Base-by-base conservation (phyloP, 2,113 vertebrate genomes). In the Elachura formosa region DNA sequence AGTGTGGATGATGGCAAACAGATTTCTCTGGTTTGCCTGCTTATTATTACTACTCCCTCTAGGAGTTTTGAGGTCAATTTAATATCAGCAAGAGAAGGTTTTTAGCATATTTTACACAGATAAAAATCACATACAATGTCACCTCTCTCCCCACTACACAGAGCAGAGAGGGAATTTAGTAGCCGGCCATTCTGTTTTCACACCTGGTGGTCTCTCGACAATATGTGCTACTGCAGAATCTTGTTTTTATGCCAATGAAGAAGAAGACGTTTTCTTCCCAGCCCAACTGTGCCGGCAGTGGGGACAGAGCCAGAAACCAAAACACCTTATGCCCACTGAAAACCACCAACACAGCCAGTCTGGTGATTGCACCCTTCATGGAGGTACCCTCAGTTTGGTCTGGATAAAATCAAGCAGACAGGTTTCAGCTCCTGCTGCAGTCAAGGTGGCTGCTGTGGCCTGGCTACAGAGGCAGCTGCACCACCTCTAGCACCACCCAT, bases 181-280 rank as follows among this genome's bases (percentile, higher is more conserved):
- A 87, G 43, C 56, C 76, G 93, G n/a, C 36, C 55, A 34, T 74
- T 76, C 92, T 89, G 92, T 73, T 89, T 34, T 78, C 94, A 68
- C 80, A 75, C 94, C 86, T 90, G 86, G 76, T 80, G 80, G 90
- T 90, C 80, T 80, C 29, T 15, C n/a, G 79, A 58, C 92, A 94
- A 41, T 62, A 95, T 93, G 92, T 54, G 68, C 86, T 81, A 63
- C 52, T 41, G 67, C 63, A 90, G 0, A 1, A 89, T 87, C 76
- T 75, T 84, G 88, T 14, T 12, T 84, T 91, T 58, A 51, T n/a
- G 90, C 96, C 92, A 93, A 58, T 0, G 0, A 51, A 63, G 72
- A 86, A 83, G 46, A 77, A 59, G 61, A 67, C 75, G 31, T 93
- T 93, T 96, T 88, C 75, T 94, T 93, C 88, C 73, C 33, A 85